Percentiles rank a stretch among this genome's conserved stretches.
These are phyloP conservation scores for Lithophane socia DNA, from an alignment of 2,888 invertebrate species.

Conservation along the genomic window DNA sequence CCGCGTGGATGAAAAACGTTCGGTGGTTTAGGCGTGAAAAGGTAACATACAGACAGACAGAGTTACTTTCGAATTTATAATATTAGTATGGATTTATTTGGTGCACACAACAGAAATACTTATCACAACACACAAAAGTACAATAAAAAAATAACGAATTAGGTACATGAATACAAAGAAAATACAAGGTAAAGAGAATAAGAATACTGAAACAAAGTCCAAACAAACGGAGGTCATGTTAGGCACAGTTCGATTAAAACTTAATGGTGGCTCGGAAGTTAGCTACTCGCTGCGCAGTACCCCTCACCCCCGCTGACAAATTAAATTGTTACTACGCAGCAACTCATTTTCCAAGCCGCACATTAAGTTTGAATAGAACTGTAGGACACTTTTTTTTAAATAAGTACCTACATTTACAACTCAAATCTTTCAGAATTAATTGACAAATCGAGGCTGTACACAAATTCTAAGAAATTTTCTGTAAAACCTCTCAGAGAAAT, in stretches of 20 bases:
- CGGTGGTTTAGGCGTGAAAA: no score
- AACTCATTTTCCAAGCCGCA: no score
- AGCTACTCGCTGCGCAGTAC: no score
- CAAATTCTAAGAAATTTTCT: neutral
- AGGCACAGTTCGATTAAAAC: neutral
- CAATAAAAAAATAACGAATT: neutral
- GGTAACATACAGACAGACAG: no score
- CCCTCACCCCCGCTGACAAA: no score
- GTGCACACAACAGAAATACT: no score
- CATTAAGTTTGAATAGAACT: no score
- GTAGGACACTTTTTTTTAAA: neutral
- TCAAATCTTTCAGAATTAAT: slow-evolving; percentile 15
- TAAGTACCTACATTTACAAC: neutral
- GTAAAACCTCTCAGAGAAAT: neutral
- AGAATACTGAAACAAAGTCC: neutral
- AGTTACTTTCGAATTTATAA: no score
- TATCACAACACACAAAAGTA: no score
- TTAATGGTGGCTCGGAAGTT: no score
- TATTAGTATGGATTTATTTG: no score
- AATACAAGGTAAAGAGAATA: neutral
- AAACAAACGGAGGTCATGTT: neutral
- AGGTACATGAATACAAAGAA: neutral
- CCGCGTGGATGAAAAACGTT: neutral
- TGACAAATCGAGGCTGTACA: neutral
- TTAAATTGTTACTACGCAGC: no score